phyloP scores from a whole-genome alignment of 2,113 vertebrate genomes.

The Solea solea region DNA sequence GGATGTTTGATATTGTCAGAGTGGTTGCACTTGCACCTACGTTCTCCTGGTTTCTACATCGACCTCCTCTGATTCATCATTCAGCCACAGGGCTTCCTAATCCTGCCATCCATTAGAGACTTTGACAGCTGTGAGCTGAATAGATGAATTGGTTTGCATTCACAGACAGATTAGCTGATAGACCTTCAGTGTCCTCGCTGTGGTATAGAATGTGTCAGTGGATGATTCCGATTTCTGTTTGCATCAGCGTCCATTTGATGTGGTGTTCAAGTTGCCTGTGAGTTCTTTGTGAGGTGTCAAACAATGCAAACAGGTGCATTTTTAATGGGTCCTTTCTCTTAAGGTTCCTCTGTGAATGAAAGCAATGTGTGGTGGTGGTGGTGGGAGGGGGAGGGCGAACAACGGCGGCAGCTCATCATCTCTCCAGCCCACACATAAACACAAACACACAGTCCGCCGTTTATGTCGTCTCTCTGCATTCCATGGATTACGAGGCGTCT shows the following conservation, averaged over 20 bases:
- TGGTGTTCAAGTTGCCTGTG: no score
- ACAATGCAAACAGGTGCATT: constrained; percentile 26
- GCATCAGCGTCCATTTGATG: neutral
- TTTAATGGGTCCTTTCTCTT: constrained; percentile 36
- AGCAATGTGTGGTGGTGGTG: constrained; percentile 28
- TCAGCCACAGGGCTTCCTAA: neutral
- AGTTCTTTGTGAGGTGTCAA: neutral
- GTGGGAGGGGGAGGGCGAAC: neutral
- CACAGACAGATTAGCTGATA: neutral
- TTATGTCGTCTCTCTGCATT: constrained; percentile 65
- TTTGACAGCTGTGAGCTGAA: constrained; percentile 1
- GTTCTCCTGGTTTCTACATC: constrained; percentile 7
- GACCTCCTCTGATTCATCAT: constrained; percentile 3
- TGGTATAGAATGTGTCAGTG: neutral
- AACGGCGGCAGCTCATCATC: constrained; percentile 27
- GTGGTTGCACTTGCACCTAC: constrained; percentile 10
- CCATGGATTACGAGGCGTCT: constrained; percentile 68
- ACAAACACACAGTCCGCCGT: constrained; percentile 41
- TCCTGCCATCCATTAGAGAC: neutral
- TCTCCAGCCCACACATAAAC: constrained; percentile 36
- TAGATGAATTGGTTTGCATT: constrained; percentile 2
- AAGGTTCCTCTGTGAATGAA: constrained; percentile 45
- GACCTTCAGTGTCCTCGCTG: neutral
- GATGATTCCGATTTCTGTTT: neutral
- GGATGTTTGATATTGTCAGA: constrained; percentile 2